These are phyloP conservation scores for Ahaetulla prasina DNA, from an alignment of 2,113 vertebrate species.

Conservation along the genomic window DNA sequence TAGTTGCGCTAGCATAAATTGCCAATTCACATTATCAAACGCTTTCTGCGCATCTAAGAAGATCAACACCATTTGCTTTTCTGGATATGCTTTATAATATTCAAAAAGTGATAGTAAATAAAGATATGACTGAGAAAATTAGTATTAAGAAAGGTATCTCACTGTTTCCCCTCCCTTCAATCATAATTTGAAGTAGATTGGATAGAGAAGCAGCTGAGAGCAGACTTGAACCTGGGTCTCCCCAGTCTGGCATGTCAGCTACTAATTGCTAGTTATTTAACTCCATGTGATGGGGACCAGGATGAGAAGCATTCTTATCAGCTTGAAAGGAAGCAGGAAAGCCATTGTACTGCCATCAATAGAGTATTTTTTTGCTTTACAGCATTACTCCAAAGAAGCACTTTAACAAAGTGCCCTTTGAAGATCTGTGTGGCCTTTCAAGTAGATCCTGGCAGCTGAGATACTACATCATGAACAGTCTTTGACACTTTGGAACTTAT, in stretches of 20 bases:
- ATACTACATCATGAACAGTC: not conserved
- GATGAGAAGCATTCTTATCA: not conserved
- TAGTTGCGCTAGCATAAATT: no score
- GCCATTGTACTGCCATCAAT: not conserved
- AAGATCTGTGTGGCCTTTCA: not conserved
- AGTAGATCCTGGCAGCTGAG: not conserved
- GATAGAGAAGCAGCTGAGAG: not conserved
- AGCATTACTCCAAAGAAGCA: not conserved
- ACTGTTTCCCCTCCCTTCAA: not conserved
- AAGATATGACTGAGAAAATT: no score
- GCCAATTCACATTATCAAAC: no score
- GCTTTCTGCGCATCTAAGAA: no score
- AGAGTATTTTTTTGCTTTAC: not conserved
- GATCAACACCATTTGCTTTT: no score
- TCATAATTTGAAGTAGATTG: not conserved
- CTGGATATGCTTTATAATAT: no score
- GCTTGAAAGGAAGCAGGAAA: not conserved
- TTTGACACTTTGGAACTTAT: not conserved
- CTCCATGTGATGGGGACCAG: not conserved
- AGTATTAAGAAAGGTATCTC: not conserved
- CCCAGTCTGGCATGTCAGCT: not conserved
- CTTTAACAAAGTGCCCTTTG: not conserved
- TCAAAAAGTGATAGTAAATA: no score
- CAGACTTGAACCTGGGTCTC: not conserved
- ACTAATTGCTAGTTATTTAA: not conserved